Percentiles rank a stretch among this genome's conserved stretches.
These are phyloP conservation scores for Xestia ashworthii DNA, from an alignment of 2,888 invertebrate species.

Conservation along the genomic window DNA sequence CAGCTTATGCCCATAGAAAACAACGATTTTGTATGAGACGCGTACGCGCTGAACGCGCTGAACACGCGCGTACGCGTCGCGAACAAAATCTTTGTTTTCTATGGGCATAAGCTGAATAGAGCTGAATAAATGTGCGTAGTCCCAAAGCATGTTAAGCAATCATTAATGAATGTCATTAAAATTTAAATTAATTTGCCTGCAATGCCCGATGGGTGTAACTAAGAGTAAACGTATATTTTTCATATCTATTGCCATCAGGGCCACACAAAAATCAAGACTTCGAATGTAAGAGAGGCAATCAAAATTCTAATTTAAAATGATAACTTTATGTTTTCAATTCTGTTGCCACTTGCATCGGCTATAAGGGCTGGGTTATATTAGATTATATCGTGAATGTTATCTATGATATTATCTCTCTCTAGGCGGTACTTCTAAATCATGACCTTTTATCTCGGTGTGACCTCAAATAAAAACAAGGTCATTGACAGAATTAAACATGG, in stretches of 20 bases:
- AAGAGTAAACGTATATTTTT: not conserved
- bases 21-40: too few relatives aligned
- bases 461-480: constrained; percentile 7
- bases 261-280: too few relatives aligned
- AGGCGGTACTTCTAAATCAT: not conserved
- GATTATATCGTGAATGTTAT: not conserved
- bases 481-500: not conserved
- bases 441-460: not conserved
- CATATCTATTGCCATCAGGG: not conserved
- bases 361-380: too few relatives aligned
- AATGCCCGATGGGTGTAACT: not conserved
- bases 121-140: too few relatives aligned
- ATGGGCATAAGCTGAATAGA: too few relatives aligned
- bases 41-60: too few relatives aligned
- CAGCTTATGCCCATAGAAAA: too few relatives aligned
- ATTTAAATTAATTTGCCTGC: not conserved
- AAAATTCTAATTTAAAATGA: not conserved
- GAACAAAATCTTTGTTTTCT: too few relatives aligned
- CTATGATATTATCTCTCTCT: not conserved
- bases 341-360: not conserved
- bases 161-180: not conserved
- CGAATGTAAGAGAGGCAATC: not conserved
- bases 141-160: not conserved
- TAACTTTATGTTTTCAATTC: not conserved
- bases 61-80: too few relatives aligned